Conservation (phyloP, 2,113 vertebrate species). For the Deroptyus accipitrinus region DNA sequence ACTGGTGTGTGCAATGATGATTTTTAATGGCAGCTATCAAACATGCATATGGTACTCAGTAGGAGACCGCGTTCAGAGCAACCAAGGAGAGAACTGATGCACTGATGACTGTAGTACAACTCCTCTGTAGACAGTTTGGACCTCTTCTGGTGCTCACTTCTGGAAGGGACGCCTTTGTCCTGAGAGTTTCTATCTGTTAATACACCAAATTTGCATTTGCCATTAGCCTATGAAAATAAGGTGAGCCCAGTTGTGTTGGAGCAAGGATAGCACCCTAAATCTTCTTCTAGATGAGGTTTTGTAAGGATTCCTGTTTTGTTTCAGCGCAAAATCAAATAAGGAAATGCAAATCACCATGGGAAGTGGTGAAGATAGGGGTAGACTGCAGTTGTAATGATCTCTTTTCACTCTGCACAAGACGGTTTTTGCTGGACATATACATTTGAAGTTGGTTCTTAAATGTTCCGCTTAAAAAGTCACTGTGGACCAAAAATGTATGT, state of each 20-base stretch:
- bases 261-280: neutral
- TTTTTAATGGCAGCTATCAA: constrained; percentile 69
- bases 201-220: neutral
- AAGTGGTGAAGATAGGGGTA: neutral
- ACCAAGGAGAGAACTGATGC: constrained; percentile 52
- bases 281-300: neutral
- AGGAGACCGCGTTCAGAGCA: neutral
- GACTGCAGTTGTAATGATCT: neutral
- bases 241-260: neutral
- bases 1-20: constrained; percentile 51
- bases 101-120: neutral
- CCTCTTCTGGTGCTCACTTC: neutral
- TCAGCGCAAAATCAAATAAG: neutral
- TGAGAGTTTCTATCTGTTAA: neutral
- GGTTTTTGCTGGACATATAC: constrained; percentile 32
- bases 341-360: neutral
- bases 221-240: neutral
- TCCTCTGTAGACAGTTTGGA: constrained; percentile 9
- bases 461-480: constrained; percentile 62
- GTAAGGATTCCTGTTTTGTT: neutral
- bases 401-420: neutral
- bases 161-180: neutral
- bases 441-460: constrained; percentile 41
- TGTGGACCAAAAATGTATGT: constrained; percentile 64
- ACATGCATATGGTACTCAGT: constrained; percentile 56